These are phyloP conservation scores for Silurus asotus DNA, from an alignment of 2,113 vertebrate species.

Conservation along the genomic window DNA sequence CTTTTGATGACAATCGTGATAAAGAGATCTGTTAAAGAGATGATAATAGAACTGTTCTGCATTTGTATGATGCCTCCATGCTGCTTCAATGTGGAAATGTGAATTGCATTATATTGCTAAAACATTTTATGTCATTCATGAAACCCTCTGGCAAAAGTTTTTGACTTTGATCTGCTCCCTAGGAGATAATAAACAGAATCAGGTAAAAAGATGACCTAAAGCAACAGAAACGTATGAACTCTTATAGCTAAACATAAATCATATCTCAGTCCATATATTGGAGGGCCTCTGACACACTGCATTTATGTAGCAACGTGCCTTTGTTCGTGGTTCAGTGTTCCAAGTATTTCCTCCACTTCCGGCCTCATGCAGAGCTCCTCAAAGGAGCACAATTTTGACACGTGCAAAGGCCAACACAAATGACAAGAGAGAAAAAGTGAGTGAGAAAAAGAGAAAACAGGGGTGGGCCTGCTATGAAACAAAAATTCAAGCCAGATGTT, in stretches of 20 bases:
- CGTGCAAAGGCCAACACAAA: slow-evolving; percentile 59
- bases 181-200: background rate
- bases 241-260: slow-evolving; percentile 18
- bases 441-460: background rate
- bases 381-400: slow-evolving; percentile 27
- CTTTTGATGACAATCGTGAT: background rate
- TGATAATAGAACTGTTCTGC: background rate
- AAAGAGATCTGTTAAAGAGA: background rate
- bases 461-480: slow-evolving; percentile 43
- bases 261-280: background rate
- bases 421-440: slow-evolving; percentile 34
- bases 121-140: background rate
- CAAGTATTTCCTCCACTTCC: slow-evolving; percentile 50
- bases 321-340: slow-evolving; percentile 34
- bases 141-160: background rate
- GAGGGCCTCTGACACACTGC: background rate
- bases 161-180: background rate
- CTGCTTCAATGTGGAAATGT: too few species aligned
- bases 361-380: slow-evolving; percentile 29
- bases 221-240: background rate
- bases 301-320: slow-evolving; percentile 6
- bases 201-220: background rate
- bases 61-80: background rate
- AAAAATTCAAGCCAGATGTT: slow-evolving; percentile 74
- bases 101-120: background rate